A percentile compares a stretch with the other conserved stretches of the same genome.
These are phyloP conservation scores for Ommatoiulus sabulosus DNA, from an alignment of 2,888 invertebrate species.

Conservation along the genomic window DNA sequence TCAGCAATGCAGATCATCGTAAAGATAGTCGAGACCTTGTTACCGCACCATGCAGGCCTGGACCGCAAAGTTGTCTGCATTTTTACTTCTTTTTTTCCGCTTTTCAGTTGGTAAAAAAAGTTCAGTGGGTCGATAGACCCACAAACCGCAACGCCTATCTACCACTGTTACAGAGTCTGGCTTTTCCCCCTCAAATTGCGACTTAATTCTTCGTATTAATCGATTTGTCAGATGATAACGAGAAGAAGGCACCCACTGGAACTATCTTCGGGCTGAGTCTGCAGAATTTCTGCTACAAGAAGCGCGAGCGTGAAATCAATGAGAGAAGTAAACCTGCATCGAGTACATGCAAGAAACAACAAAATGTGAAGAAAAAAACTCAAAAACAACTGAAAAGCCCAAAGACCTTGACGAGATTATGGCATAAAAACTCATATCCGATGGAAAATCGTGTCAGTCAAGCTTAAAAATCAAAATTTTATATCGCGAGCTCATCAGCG, in stretches of 20 bases:
- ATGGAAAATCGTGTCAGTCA: conserved; percentile 21
- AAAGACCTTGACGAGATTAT: conserved; percentile 22
- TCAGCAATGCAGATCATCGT: not conserved
- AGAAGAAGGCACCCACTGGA: not conserved
- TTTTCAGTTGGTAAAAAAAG: not conserved
- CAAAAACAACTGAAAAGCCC: conserved; percentile 27
- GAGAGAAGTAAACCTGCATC: not conserved
- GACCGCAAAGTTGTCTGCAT: not conserved
- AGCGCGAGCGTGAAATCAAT: not conserved
- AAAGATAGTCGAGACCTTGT: conserved; percentile 8
- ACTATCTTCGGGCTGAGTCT: conserved; percentile 3
- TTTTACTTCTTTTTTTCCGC: not conserved
- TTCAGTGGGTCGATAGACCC: conserved; percentile 20
- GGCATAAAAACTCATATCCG: conserved; percentile 2
- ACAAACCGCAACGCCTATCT: not conserved
- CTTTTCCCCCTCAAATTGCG: not conserved
- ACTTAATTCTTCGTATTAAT: conserved; percentile 34
- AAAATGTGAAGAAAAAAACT: not conserved
- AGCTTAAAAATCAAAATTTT: conserved; percentile 34
- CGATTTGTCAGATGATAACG: conserved; percentile 1
- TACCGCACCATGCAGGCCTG: not conserved
- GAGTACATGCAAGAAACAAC: not conserved
- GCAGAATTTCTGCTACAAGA: not conserved
- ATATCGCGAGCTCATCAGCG: not conserved
- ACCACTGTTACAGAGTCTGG: not conserved